These are phyloP conservation scores for Ramphastos sulfuratus DNA, from an alignment of 2,113 vertebrate species.

Conservation along the genomic window DNA sequence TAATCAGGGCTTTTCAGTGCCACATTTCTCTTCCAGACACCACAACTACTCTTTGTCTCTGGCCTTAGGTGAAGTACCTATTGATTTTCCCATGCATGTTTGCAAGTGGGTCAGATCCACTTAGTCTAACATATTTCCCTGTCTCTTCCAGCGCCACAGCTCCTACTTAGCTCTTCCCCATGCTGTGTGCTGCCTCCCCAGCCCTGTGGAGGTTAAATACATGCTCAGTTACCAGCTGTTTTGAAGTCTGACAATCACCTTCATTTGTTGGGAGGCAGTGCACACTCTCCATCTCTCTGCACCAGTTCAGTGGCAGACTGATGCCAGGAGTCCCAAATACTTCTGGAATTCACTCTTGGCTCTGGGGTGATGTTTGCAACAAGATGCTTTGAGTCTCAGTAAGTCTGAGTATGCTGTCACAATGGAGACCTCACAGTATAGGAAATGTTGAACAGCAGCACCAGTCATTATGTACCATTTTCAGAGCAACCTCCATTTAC, in stretches of 20 bases:
- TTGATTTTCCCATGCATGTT: not conserved
- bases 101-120: not conserved
- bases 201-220: not conserved
- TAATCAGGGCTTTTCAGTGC: not conserved
- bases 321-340: not conserved
- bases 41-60: not conserved
- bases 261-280: not conserved
- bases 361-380: not conserved
- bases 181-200: not conserved
- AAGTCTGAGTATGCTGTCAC: not conserved
- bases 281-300: rapidly evolving
- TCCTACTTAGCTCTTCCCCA: not conserved
- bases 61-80: not conserved
- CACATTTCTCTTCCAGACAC: not conserved
- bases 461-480: slow-evolving; percentile 22
- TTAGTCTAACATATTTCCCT: not conserved
- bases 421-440: not conserved
- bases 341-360: not conserved
- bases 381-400: not conserved
- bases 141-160: not conserved
- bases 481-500: not conserved
- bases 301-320: not conserved
- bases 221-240: not conserved
- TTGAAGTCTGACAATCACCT: not conserved
- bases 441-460: not conserved